Conservation (phyloP, 2,113 vertebrate species). For the Vireo altiloquus region DNA sequence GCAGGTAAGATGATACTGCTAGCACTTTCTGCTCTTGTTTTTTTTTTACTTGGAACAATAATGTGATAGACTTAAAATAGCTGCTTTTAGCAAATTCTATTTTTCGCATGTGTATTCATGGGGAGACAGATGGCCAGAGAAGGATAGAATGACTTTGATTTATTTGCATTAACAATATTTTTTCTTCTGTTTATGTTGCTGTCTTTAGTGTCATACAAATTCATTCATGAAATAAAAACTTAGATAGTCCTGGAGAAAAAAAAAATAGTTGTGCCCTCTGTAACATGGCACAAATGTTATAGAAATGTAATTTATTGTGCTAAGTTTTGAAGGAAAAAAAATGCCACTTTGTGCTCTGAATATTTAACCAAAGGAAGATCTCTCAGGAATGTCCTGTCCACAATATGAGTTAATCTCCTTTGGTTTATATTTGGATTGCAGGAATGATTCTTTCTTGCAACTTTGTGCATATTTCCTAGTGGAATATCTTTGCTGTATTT, state of each 20-base stretch:
- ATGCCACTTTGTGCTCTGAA: background rate
- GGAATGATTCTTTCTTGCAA: background rate
- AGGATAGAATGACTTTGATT: slow-evolving; percentile 25
- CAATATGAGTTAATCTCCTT: background rate
- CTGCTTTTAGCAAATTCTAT: slow-evolving; percentile 15
- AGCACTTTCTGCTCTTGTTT: background rate
- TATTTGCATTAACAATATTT: slow-evolving; percentile 10
- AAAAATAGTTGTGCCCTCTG: background rate
- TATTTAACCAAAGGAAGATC: background rate
- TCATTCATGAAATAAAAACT: background rate
- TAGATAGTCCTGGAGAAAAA: background rate
- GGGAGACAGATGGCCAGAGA: background rate
- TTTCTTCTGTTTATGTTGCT: background rate
- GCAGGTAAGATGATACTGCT: slow-evolving; percentile 19
- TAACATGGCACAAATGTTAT: background rate
- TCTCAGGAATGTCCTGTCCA: background rate
- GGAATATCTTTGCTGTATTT: background rate
- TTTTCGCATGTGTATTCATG: background rate
- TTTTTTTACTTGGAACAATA: background rate
- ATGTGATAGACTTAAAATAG: background rate
- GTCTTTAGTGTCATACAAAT: background rate
- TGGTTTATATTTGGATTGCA: background rate
- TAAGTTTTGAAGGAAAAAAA: background rate
- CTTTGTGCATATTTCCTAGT: background rate
- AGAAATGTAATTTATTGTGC: background rate